Evolutionary conservation across 2,113 vertebrate species (phyloP), one percentile per base, ranked within the genome.

Genomic region (Chlamydotis undulata): DNA sequence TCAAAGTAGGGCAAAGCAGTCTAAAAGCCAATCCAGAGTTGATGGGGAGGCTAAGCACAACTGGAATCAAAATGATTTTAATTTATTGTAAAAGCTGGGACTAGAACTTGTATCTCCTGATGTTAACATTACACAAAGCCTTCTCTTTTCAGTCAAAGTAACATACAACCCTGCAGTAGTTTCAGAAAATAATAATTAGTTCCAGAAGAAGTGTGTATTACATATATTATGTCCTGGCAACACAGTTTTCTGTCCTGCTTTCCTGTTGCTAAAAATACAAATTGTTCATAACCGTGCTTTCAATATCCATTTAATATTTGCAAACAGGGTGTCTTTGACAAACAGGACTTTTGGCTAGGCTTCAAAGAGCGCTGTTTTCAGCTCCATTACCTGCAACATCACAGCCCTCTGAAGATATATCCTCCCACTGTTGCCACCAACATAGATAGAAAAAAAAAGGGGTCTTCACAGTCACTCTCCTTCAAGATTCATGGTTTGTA

Each of bases 271-370:
- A 94, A 95, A 94, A 93, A 89, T 81, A 90, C 60, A 75, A 43
- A 53, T 71, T 86, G 60, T 83, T 87, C 83, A 68, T 26, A 68
- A 84, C 17, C 33, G 23, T 56, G 55, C 29, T 75, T 90, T 95
- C 93, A 83, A 77, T 83, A 91, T 77, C 67, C 31, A 77, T 68
- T 89, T 86, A 90, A 60, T 94, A 93, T 90, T 95, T 93, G 83
- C 68, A 94, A 88, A 88, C 56, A 94, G 52, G 14, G 14, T 83
- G 23, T 10, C 76, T 95, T 88, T 70, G 83, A 90, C 43, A 77
- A 85, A 35, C 64, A 37, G 21, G 16, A 17, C 1, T 89, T 93
- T 92, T 75, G 76, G 71, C 67, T 68, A 74, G 67, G 83, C 76
- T 80, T 90, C 83, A 81, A 1, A 41, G 43, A 92, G 63, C 79